Percentiles rank a stretch among this genome's conserved stretches.
These are phyloP conservation scores for Tetragonula carbonaria DNA, from an alignment of 2,888 invertebrate species.

Conservation along the genomic window DNA sequence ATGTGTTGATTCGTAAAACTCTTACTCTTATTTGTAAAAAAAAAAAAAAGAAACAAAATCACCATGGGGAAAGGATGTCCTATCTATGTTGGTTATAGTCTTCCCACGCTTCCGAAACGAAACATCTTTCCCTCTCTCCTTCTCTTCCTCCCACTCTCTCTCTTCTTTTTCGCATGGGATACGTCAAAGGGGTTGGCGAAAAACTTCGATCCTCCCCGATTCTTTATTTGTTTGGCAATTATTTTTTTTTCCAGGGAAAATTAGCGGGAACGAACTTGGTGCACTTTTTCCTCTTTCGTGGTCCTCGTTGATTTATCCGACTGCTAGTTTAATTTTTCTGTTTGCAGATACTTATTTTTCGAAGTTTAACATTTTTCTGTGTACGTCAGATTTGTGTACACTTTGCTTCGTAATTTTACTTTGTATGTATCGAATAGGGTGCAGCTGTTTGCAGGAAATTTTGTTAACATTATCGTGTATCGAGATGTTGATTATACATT, in stretches of 20 bases:
- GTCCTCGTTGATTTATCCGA: slow-evolving; percentile 7
- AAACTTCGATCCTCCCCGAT: slow-evolving; percentile 2
- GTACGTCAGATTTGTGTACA: not conserved
- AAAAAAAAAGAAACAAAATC: not conserved
- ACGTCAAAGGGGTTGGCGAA: slow-evolving; percentile 31
- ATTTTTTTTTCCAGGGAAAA: slow-evolving; percentile 12
- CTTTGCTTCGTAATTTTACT: not conserved
- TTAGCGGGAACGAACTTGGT: slow-evolving; percentile 9
- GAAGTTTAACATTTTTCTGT: not conserved
- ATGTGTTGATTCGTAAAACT: slow-evolving; percentile 82
- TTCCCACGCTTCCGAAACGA: slow-evolving; percentile 4
- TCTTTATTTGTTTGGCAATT: slow-evolving; percentile 39
- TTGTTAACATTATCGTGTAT: not conserved
- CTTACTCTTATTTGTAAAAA: slow-evolving; percentile 76
- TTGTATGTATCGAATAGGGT: not conserved
- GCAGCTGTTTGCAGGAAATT: not conserved
- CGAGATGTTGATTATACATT: not conserved
- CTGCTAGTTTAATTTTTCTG: not conserved
- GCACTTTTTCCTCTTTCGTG: not conserved
- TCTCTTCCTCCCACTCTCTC: not conserved
- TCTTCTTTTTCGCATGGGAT: not conserved
- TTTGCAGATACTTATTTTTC: slow-evolving; percentile 8
- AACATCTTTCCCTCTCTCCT: not conserved
- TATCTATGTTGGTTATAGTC: slow-evolving; percentile 7
- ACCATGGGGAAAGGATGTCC: slow-evolving; percentile 11